Conservation (phyloP, 2,113 vertebrate genomes). For the Anhinga anhinga region DNA sequence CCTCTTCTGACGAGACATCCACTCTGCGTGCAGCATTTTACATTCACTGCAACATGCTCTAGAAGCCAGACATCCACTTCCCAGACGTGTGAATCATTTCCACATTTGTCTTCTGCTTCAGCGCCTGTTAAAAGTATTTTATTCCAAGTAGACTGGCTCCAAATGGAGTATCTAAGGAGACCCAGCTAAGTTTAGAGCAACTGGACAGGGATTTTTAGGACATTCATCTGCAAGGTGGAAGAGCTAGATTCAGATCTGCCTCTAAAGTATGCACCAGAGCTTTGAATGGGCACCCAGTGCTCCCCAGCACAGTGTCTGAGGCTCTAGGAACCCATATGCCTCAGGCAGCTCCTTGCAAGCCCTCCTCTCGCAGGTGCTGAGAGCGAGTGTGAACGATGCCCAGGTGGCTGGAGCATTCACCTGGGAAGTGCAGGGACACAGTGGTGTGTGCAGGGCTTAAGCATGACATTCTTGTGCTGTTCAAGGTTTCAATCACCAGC, state of each 20-base stretch:
- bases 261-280: neutral
- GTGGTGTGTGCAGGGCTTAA: neutral
- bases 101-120: slow-evolving; percentile 10
- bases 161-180: neutral
- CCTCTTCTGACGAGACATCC: neutral
- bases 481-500: neutral
- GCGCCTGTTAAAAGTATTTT: neutral
- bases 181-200: neutral
- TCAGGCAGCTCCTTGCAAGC: neutral
- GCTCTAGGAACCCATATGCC: neutral
- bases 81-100: neutral
- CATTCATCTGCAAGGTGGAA: neutral
- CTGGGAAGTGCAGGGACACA: neutral
- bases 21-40: neutral
- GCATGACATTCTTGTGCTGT: neutral
- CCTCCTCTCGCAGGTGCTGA: neutral
- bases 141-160: neutral
- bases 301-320: neutral
- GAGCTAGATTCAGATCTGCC: neutral
- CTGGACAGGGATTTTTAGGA: neutral
- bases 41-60: neutral
- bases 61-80: slow-evolving; percentile 7
- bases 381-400: neutral
- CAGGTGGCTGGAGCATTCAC: neutral
- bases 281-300: neutral